A percentile compares a stretch with the other conserved stretches of the same genome.
These are phyloP conservation scores for Python bivittatus DNA, from an alignment of 2,113 vertebrate species.

Conservation along the genomic window DNA sequence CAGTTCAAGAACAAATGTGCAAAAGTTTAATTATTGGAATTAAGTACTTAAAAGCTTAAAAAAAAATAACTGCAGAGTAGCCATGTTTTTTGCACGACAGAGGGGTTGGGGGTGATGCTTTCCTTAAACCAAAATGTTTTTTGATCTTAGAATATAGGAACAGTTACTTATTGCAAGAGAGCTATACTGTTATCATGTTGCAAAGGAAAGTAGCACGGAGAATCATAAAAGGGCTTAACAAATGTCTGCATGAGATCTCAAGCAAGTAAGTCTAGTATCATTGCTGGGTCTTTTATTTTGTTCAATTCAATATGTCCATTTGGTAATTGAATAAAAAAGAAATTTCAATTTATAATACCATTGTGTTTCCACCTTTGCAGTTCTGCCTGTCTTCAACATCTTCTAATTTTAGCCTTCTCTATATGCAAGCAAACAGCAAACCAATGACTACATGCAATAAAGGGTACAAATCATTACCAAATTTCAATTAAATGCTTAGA, in stretches of 20 bases:
- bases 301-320: not conserved
- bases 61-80: slow-evolving; percentile 7
- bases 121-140: not conserved
- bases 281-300: not conserved
- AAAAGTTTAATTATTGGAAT: not conserved
- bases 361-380: not conserved
- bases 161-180: not conserved
- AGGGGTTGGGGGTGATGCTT: not conserved
- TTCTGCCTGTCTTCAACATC: not conserved
- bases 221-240: not conserved
- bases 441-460: not conserved
- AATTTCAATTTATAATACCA: not conserved
- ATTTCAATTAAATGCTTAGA: slow-evolving; percentile 17
- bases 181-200: not conserved
- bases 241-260: not conserved
- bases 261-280: not conserved
- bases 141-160: not conserved
- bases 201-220: not conserved
- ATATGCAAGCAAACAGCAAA: not conserved
- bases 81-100: not conserved
- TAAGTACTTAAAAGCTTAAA: slow-evolving; percentile 18
- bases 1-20: not conserved
- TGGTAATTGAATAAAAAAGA: not conserved
- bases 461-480: not conserved
- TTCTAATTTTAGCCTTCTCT: not conserved